Evolutionary conservation across 2,113 vertebrate species (phyloP).

Genomic region (Perca fluviatilis): DNA sequence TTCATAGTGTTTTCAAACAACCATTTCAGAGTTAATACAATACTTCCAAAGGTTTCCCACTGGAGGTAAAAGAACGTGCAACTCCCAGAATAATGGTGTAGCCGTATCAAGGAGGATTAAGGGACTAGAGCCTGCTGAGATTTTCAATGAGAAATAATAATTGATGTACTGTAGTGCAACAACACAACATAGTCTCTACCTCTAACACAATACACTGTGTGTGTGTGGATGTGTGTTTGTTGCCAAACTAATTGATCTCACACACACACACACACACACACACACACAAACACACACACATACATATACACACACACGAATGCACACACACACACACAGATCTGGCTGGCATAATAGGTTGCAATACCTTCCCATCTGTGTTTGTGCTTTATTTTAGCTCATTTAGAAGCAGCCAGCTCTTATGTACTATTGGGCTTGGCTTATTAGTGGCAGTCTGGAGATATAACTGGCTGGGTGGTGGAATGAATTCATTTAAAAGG

Average conservation of each 20-base stretch:
- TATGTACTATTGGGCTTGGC: slow-evolving; percentile 5
- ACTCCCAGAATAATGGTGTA: slow-evolving; percentile 32
- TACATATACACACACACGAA: no score
- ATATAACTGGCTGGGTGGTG: slow-evolving; percentile 36
- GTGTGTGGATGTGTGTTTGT: background rate
- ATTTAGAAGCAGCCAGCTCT: slow-evolving; percentile 41
- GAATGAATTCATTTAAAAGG: slow-evolving; percentile 56
- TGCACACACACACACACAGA: background rate
- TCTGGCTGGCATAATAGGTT: slow-evolving; percentile 31
- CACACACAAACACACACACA: background rate
- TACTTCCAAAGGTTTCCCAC: slow-evolving; percentile 1
- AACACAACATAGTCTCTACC: slow-evolving; percentile 5
- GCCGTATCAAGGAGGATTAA: slow-evolving; percentile 40
- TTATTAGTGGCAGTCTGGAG: slow-evolving; percentile 42
- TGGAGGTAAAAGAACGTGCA: slow-evolving; percentile 15
- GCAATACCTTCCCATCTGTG: slow-evolving; percentile 29
- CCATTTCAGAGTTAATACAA: slow-evolving; percentile 1
- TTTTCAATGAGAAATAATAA: slow-evolving; percentile 43
- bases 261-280: background rate
- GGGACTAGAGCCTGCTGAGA: slow-evolving; percentile 31
- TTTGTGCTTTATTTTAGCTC: slow-evolving; percentile 45
- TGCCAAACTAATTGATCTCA: slow-evolving; percentile 1
- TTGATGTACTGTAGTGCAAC: slow-evolving; percentile 7
- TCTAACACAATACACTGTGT: slow-evolving; percentile 4
- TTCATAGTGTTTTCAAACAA: background rate